Evolutionary conservation across 1,140 invertebrate genomes (phyloP).

Genomic region (Bicyclus anynana): DNA sequence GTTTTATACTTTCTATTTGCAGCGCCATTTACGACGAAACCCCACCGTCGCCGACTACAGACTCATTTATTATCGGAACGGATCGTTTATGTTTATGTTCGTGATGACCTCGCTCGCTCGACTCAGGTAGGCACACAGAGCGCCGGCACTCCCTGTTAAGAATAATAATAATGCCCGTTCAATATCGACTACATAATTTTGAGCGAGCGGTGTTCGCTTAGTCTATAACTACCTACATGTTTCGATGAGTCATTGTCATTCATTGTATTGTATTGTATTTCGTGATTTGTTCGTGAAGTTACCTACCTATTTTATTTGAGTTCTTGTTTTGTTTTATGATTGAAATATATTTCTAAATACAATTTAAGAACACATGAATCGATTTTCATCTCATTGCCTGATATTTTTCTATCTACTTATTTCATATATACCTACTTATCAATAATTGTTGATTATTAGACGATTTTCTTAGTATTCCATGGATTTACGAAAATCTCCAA

Average conservation of each 20-base stretch:
- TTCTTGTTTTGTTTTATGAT: too few species aligned
- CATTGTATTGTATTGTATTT: neutral
- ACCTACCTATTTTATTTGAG: too few species aligned
- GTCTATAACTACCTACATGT: neutral
- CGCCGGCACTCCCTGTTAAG: constrained; percentile 25
- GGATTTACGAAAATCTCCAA: too few species aligned
- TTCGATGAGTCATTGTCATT: neutral
- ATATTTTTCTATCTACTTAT: too few species aligned
- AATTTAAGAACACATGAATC: too few species aligned
- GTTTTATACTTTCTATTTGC: constrained; percentile 34
- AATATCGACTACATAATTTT: constrained; percentile 20
- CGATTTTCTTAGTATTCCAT: too few species aligned
- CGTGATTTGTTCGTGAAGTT: neutral
- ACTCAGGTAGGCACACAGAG: constrained; percentile 20
- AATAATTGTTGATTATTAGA: too few species aligned
- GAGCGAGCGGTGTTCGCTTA: constrained; percentile 7
- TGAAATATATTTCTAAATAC: too few species aligned
- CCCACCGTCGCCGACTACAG: constrained; percentile 26
- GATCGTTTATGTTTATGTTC: constrained; percentile 39
- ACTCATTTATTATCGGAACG: constrained; percentile 53
- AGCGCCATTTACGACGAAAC: constrained; percentile 33
- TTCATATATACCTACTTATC: too few species aligned
- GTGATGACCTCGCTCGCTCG: constrained; percentile 58
- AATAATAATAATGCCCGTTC: constrained; percentile 39
- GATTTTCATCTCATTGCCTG: too few species aligned